Evolutionary conservation across 2,888 invertebrate genomes (phyloP).

Genomic region (Euphydryas editha): DNA sequence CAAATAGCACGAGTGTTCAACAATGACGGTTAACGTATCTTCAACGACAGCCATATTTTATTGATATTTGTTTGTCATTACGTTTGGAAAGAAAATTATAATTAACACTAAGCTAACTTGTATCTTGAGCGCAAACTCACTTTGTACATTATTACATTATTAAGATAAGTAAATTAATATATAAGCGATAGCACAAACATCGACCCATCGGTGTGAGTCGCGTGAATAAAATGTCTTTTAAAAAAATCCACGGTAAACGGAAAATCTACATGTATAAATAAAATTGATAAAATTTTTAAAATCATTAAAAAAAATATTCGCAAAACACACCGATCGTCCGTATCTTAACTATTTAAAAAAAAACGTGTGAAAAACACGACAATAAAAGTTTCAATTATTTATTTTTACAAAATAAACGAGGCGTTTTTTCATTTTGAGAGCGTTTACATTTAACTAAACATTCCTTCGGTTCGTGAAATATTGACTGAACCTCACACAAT

Average conservation of each 20-base stretch:
- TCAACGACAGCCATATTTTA: constrained; percentile 30
- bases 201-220: constrained; percentile 39
- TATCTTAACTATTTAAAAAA: constrained; percentile 59
- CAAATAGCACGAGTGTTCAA: constrained; percentile 32
- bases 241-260: constrained; percentile 28
- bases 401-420: constrained; percentile 52
- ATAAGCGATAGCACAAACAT: constrained; percentile 69
- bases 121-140: constrained; percentile 79
- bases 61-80: constrained; percentile 55
- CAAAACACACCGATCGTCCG: constrained; percentile 49
- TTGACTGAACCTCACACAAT: constrained; percentile 21
- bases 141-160: constrained; percentile 80
- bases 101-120: constrained; percentile 74
- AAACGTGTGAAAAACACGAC: constrained; percentile 50
- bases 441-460: constrained; percentile 49
- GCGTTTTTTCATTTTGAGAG: constrained; percentile 47
- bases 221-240: constrained; percentile 55
- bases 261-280: constrained; percentile 36
- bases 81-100: constrained; percentile 56
- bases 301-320: constrained; percentile 47
- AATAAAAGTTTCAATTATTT: constrained; percentile 43
- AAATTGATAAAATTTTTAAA: constrained; percentile 49
- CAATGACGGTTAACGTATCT: constrained; percentile 19
- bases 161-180: constrained; percentile 68
- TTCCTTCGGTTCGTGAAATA: constrained; percentile 23